Evolutionary conservation across 2,113 vertebrate genomes (phyloP), one percentile per base, ranked within the genome.

Genomic region (Ammodytes marinus): DNA sequence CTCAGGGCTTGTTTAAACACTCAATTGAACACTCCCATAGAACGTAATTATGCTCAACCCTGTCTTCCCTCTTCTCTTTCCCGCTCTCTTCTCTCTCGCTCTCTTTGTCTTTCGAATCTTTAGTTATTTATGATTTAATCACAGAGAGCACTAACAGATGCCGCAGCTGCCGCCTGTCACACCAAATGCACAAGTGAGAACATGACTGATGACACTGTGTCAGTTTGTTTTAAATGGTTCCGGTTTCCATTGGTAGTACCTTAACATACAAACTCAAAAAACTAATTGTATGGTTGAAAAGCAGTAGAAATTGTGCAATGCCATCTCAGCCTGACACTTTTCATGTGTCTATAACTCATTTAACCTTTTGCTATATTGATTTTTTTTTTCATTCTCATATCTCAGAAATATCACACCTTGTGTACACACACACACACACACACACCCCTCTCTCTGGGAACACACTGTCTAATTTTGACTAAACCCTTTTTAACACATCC

Each of bases 61-160:
- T 61, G 70, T 83, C 64, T 69, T 61, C 61, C 64, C 17, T 53
- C 40, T 37, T 69, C 71, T 47, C 65, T 69, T 68, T 72, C 14
- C 15, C 40, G 71, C 71, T 80, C 45, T 59, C 8, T 68, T 78
- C 39, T 60, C 80, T 42, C 57, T 49, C 45, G 42, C 50, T 35
- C 67, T 83, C 61, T 72, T 72, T 86, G 83, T 84, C 85, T 91
- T 86, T 83, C 71, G 84, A 76, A 78, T 63, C 80, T 84, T 86
- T 85, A 85, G 92, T 92, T 91, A 92, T 92, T 91, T 85, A 90
- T 91, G 91, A 92, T 93, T 91, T 93, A 92, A 93, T 91, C 88
- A 91, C 82, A 80, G 77, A 79, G 79, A 85, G 71, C 8, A 10
- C 75, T 80, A 86, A 83, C 86, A 87, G 74, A 86, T 49, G 45